Evolutionary conservation across 2,113 vertebrate species (phyloP).

Genomic region (Pterocles orientalis): DNA sequence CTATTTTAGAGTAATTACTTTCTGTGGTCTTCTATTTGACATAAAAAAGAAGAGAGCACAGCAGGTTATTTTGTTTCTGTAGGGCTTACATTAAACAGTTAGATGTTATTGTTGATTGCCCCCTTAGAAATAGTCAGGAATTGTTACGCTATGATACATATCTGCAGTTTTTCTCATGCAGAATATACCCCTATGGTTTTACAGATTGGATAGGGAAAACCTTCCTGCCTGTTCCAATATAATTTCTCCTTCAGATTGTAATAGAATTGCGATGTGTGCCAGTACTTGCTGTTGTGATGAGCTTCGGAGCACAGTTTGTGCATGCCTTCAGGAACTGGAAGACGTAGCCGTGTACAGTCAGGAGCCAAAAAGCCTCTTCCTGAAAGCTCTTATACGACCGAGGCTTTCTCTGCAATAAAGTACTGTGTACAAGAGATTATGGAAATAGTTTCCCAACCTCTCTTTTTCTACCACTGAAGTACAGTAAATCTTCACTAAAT

Average conservation of each 20-base stretch:
- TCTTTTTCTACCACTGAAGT: background rate
- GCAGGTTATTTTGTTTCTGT: background rate
- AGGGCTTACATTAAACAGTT: background rate
- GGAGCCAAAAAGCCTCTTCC: slow-evolving; percentile 25
- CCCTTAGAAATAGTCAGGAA: background rate
- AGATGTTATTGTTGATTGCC: background rate
- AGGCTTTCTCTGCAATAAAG: background rate
- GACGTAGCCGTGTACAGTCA: background rate
- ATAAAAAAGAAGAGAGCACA: background rate
- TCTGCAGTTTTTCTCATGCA: background rate
- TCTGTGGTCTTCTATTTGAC: background rate
- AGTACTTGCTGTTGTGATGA: slow-evolving; percentile 3
- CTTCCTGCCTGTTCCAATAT: background rate
- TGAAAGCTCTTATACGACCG: background rate
- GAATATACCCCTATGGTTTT: background rate
- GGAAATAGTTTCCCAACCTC: background rate
- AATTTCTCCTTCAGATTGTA: background rate
- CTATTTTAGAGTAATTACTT: background rate
- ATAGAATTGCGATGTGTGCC: background rate
- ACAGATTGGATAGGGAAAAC: background rate
- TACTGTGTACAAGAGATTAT: background rate
- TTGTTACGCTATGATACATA: background rate
- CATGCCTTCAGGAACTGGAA: slow-evolving; percentile 37
- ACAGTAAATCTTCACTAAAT: background rate
- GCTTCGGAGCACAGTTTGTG: slow-evolving; percentile 29